These are phyloP conservation scores for Distichodus sexfasciatus DNA, from an alignment of 2,797 vertebrate genomes.

Conservation along the genomic window DNA sequence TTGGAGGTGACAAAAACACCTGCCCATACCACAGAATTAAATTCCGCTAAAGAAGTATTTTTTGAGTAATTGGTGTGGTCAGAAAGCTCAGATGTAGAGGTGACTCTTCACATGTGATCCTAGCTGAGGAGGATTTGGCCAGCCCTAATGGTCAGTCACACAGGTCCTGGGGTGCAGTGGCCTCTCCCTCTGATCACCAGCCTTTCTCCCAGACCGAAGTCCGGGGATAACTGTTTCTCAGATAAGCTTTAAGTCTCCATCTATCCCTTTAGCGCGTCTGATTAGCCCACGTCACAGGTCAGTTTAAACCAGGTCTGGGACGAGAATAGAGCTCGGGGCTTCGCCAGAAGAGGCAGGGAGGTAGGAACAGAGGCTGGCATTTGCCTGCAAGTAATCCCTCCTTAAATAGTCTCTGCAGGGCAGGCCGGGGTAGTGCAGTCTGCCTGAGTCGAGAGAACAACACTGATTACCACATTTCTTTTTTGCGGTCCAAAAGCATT, in stretches of 20 bases:
- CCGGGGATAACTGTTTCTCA: constrained; percentile 62
- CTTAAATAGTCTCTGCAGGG: constrained; percentile 66
- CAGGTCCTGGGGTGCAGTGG: neutral
- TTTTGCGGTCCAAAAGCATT: constrained; percentile 46
- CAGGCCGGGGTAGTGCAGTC: constrained; percentile 46
- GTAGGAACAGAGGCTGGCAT: constrained; percentile 49
- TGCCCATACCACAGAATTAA: neutral
- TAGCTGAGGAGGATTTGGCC: constrained; percentile 44
- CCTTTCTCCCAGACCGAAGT: neutral
- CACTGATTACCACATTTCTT: constrained; percentile 42
- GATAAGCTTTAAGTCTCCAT: constrained; percentile 78
- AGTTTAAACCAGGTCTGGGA: constrained; percentile 55
- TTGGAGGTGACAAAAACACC: neutral
- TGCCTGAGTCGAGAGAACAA: constrained; percentile 46
- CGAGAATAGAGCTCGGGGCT: constrained; percentile 79
- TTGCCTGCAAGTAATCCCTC: constrained; percentile 69
- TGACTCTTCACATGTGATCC: constrained; percentile 45
- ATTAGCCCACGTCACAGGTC: constrained; percentile 74
- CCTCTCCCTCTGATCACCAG: neutral
- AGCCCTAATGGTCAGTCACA: neutral
- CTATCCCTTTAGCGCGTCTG: constrained; percentile 77
- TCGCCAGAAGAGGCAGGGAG: constrained; percentile 59
- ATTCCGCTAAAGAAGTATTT: neutral
- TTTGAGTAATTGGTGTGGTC: constrained; percentile 3
- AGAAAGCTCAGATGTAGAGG: constrained; percentile 38